These are phyloP conservation scores for Sisyra nigra DNA, from an alignment of 2,888 invertebrate species.

Conservation along the genomic window DNA sequence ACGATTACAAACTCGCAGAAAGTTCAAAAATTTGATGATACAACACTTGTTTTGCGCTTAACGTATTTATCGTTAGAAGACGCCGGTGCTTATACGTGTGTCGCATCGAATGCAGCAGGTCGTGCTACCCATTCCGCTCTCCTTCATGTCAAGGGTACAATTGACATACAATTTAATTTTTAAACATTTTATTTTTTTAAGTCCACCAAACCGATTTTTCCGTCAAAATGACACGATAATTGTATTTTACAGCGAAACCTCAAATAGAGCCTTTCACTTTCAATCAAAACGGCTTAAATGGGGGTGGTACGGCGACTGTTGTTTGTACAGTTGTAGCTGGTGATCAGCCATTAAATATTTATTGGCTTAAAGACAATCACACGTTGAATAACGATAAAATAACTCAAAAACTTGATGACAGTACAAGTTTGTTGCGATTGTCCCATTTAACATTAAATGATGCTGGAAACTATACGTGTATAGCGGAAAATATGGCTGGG, in stretches of 20 bases:
- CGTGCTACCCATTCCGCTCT: conserved; percentile 22
- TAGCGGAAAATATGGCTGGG: conserved; percentile 39
- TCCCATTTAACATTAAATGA: conserved; percentile 26
- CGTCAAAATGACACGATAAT: conserved; percentile 17
- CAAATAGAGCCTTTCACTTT: conserved; percentile 36
- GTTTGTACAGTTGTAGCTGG: conserved; percentile 41
- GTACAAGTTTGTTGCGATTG: conserved; percentile 30
- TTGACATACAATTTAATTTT: neutral
- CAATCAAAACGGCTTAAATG: conserved; percentile 31
- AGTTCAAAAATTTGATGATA: conserved; percentile 29
- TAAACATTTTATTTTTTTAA: conserved; percentile 16
- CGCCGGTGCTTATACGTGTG: conserved; percentile 30
- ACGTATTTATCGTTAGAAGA: conserved; percentile 26
- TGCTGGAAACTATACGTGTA: conserved; percentile 40
- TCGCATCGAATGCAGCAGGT: conserved; percentile 25
- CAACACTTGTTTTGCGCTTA: conserved; percentile 30
- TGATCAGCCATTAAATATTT: conserved; percentile 45
- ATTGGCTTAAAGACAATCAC: conserved; percentile 35
- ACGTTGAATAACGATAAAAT: conserved; percentile 13
- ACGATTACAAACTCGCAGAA: conserved; percentile 13
- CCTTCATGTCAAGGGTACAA: conserved; percentile 36
- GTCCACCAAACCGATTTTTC: too few species aligned
- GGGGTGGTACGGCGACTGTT: conserved; percentile 32
- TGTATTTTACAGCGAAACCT: conserved; percentile 29
- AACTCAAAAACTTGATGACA: conserved; percentile 29